Percentiles rank a stretch among this genome's conserved stretches.
phyloP scores from a whole-genome alignment of 2,797 vertebrate species.

The Chaetodon trifasciatus region DNA sequence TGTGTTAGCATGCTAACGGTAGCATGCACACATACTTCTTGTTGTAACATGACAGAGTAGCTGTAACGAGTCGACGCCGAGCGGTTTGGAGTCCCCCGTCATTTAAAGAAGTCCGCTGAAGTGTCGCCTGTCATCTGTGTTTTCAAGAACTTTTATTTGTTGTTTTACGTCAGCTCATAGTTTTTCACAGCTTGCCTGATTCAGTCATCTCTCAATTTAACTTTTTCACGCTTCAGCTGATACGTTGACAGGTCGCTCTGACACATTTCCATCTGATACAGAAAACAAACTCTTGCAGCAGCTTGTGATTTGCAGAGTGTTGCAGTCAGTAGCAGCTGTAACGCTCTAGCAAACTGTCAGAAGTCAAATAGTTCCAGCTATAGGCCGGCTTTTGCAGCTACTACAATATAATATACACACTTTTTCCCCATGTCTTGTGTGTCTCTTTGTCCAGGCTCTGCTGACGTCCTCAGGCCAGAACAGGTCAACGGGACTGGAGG shows the following conservation, averaged over 20 bases:
- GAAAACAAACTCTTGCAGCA: not conserved
- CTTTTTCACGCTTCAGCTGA: not conserved
- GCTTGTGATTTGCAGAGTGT: not conserved
- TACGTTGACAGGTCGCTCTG: not conserved
- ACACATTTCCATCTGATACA: not conserved
- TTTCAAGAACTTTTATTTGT: not conserved
- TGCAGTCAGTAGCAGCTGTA: not conserved
- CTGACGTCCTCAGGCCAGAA: slow-evolving; percentile 70
- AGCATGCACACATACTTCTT: too few relatives aligned
- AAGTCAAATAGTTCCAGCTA: too few relatives aligned
- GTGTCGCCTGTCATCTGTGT: not conserved
- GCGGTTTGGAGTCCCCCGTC: not conserved
- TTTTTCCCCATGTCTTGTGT: not conserved
- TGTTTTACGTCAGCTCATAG: not conserved
- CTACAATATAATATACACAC: not conserved
- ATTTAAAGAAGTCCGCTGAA: not conserved
- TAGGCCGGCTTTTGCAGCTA: not conserved
- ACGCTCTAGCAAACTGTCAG: not conserved
- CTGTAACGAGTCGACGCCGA: not conserved
- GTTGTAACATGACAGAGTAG: too few relatives aligned
- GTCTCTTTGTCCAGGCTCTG: slow-evolving; percentile 72
- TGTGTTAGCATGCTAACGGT: too few relatives aligned
- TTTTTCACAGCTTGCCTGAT: not conserved
- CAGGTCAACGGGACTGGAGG: slow-evolving; percentile 81
- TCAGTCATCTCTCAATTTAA: not conserved